Conservation (phyloP, 2,797 vertebrate species). For the Sebastes hubbsi region DNA sequence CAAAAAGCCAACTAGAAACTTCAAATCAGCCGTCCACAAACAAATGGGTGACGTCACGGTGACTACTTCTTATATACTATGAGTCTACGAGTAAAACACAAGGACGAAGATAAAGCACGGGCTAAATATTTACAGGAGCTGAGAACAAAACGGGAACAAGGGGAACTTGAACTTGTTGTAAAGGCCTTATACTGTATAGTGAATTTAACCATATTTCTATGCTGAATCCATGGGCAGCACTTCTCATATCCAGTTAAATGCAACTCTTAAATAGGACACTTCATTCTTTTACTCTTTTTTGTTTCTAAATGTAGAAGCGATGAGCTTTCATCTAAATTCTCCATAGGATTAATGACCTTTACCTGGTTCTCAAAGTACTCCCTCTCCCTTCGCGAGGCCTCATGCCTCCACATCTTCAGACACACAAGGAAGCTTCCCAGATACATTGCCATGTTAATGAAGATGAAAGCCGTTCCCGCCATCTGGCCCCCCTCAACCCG, state of each 20-base stretch:
- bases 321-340: not conserved
- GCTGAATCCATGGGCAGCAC: not conserved
- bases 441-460: conserved; percentile 80
- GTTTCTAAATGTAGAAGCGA: not conserved
- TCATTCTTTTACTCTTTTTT: not conserved
- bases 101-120: not conserved
- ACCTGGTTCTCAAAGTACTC: conserved; percentile 50
- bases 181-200: not conserved
- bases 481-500: conserved; percentile 82
- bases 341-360: not conserved
- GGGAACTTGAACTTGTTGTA: fast-evolving
- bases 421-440: conserved; percentile 78
- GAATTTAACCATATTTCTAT: not conserved
- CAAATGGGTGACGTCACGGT: no score
- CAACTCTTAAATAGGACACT: not conserved
- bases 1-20: fast-evolving
- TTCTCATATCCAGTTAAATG: not conserved
- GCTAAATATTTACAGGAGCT: not conserved
- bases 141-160: not conserved
- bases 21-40: fast-evolving
- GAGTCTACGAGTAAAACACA: not conserved
- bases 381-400: conserved; percentile 56
- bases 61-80: no score
- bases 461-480: conserved; percentile 83
- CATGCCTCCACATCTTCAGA: conserved; percentile 83